These are phyloP conservation scores for Acrossocheilus fasciatus DNA, from an alignment of 2,797 vertebrate species.

Conservation along the genomic window DNA sequence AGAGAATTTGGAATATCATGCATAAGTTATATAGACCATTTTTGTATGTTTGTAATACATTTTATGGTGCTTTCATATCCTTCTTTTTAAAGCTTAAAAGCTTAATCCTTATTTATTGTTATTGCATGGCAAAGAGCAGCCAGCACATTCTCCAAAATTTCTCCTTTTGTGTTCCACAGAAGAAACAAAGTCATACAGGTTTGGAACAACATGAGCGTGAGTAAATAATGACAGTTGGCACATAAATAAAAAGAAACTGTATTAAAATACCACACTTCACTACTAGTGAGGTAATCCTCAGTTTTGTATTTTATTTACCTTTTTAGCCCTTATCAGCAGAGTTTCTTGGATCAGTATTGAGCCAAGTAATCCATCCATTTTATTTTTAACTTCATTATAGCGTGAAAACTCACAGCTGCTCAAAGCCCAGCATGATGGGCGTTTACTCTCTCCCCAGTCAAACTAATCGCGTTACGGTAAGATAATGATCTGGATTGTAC, in stretches of 20 bases:
- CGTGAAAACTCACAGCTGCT: constrained; percentile 50
- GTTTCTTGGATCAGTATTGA: background rate
- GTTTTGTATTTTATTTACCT: background rate
- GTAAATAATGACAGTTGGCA: background rate
- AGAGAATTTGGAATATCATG: background rate
- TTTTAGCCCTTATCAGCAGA: background rate
- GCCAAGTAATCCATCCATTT: constrained; percentile 45
- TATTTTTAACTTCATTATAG: constrained; percentile 62
- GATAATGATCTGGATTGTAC: constrained; percentile 64
- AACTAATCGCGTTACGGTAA: constrained; percentile 62
- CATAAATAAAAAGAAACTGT: background rate
- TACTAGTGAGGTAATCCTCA: background rate
- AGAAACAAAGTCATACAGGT: background rate
- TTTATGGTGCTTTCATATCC: background rate
- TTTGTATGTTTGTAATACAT: background rate
- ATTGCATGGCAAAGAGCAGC: background rate
- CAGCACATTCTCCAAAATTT: background rate
- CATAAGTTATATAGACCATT: background rate
- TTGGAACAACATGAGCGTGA: background rate
- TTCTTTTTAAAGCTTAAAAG: background rate
- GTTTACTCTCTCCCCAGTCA: constrained; percentile 49
- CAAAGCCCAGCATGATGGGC: constrained; percentile 26
- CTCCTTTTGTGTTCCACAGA: background rate
- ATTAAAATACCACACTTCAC: background rate
- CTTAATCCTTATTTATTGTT: background rate